Evolutionary conservation across 2,888 invertebrate species (phyloP).

Genomic region (Nomada ruficornis): DNA sequence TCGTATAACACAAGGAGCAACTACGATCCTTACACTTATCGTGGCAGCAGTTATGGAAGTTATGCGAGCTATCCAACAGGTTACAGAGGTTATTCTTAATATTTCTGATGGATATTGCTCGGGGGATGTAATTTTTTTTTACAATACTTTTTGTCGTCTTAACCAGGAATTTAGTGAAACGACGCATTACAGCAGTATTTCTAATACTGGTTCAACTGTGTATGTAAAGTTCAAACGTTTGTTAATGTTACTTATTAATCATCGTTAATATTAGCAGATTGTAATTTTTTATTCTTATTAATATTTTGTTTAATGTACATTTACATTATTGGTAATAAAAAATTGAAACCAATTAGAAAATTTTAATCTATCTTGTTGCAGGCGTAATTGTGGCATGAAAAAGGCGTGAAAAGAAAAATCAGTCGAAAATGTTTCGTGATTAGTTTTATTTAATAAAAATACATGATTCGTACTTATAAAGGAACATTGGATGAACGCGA

Average conservation of each 20-base stretch:
- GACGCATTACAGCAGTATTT: conserved; percentile 32
- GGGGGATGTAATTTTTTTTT: background rate
- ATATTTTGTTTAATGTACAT: conserved; percentile 35
- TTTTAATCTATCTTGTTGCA: background rate
- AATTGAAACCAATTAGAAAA: conserved; percentile 20
- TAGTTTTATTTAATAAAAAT: conserved; percentile 53
- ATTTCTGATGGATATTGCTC: background rate
- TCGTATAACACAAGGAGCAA: conserved; percentile 53
- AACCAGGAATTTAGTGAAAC: background rate
- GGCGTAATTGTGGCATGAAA: too few relatives aligned
- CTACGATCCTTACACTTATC: conserved; percentile 61
- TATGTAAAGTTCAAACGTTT: background rate
- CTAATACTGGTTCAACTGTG: conserved; percentile 22
- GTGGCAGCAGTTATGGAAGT: conserved; percentile 51
- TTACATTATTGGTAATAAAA: conserved; percentile 49
- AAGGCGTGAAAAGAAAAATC: too few relatives aligned
- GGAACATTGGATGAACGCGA: conserved; percentile 53
- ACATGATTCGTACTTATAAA: conserved; percentile 44
- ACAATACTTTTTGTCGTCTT: background rate
- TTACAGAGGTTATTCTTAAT: conserved; percentile 77
- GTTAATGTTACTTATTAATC: background rate
- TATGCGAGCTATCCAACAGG: conserved; percentile 72
- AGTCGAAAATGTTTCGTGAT: conserved; percentile 18
- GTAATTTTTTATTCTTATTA: conserved; percentile 29
- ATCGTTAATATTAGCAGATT: conserved; percentile 21